phyloP scores from a whole-genome alignment of 2,113 vertebrate genomes.

The Hydrochoerus hydrochaeris region DNA sequence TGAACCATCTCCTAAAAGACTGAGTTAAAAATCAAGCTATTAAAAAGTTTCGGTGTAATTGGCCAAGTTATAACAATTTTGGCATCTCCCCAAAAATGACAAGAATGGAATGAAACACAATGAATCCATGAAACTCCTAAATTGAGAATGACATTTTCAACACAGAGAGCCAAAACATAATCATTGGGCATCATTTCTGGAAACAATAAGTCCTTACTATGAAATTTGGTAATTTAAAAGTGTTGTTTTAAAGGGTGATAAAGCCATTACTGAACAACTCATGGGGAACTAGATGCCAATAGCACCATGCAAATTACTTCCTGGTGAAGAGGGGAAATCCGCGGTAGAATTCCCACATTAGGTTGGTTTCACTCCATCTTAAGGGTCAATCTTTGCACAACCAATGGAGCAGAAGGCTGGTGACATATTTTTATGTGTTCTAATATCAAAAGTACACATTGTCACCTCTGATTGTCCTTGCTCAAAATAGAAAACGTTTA shows the following conservation, averaged over 20 bases:
- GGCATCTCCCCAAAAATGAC: neutral
- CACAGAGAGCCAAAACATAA: neutral
- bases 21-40: neutral
- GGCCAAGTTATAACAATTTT: neutral
- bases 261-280: neutral
- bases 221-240: neutral
- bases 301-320: neutral
- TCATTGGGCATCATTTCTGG: neutral
- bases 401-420: neutral
- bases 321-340: neutral
- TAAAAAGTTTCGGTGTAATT: neutral
- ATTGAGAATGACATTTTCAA: neutral
- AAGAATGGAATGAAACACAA: neutral
- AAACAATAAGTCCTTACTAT: conserved; percentile 4
- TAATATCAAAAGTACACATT: neutral
- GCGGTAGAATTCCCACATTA: neutral
- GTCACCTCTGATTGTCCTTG: neutral
- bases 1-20: neutral
- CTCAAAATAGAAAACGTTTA: neutral
- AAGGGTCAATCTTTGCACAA: neutral
- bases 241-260: neutral
- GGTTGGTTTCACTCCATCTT: neutral
- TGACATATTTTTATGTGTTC: neutral
- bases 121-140: neutral
- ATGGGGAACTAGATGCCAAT: neutral